Conservation (phyloP, 1,140 invertebrate genomes). For the Spodoptera frugiperda region DNA sequence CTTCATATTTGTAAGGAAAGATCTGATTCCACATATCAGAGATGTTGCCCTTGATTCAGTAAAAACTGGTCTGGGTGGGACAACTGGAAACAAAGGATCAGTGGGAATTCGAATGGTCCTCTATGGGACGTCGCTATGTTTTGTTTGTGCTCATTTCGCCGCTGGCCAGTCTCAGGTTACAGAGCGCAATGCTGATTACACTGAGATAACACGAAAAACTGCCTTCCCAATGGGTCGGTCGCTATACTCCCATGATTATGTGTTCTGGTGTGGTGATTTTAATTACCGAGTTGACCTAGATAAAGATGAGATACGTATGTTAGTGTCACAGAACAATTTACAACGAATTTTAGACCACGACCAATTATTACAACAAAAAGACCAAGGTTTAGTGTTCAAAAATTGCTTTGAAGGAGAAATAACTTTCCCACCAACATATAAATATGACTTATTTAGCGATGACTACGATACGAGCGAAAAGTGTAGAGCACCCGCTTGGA, state of each 20-base stretch:
- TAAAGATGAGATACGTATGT: slow-evolving; percentile 97
- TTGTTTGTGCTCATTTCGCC: slow-evolving; percentile 99
- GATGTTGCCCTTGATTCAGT: slow-evolving; percentile 98
- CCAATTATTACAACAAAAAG: slow-evolving; percentile 95
- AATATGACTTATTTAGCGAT: slow-evolving; percentile 99
- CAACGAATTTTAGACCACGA: slow-evolving; percentile 93
- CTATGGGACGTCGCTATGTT: slow-evolving; percentile 97
- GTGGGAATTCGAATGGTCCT: slow-evolving; percentile 97
- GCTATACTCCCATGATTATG: slow-evolving; percentile 98
- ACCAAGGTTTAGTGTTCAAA: slow-evolving; percentile 95
- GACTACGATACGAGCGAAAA: slow-evolving; percentile 99
- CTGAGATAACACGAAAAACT: slow-evolving; percentile 97
- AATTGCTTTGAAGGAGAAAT: slow-evolving; percentile 97
- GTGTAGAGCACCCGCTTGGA: slow-evolving; percentile 98
- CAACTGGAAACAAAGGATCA: slow-evolving; percentile 98
- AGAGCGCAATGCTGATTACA: slow-evolving; percentile 98
- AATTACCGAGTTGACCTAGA: slow-evolving; percentile 99
- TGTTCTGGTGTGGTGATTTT: slow-evolving; percentile 99
- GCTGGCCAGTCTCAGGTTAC: slow-evolving; percentile 98
- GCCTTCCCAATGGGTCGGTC: slow-evolving; percentile 97
- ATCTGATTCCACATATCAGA: slow-evolving; percentile 94
- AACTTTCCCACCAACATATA: slow-evolving; percentile 98
- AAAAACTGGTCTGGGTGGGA: slow-evolving; percentile 98
- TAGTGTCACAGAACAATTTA: slow-evolving; percentile 93
- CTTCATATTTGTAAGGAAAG: slow-evolving; percentile 96